Evolutionary conservation across 2,113 vertebrate species (phyloP), one percentile per base, ranked within the genome.

Genomic region (Ciconia boyciana): DNA sequence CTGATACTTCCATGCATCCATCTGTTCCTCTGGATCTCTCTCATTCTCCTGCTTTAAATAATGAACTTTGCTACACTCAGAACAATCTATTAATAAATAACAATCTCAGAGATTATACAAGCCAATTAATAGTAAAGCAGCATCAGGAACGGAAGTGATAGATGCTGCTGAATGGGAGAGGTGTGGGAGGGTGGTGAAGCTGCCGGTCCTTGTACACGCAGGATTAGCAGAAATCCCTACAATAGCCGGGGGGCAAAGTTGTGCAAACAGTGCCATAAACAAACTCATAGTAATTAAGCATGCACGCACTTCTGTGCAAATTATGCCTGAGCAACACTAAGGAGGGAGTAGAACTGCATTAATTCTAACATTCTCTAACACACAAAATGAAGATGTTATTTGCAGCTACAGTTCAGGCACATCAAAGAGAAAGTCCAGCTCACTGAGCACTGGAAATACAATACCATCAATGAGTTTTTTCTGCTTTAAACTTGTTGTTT

Each of bases 51-150:
- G 71, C 90, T 95, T 94, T 96, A 97, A 97, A 95, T 93, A 92
- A 98, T 95, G 81, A 96, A 95, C 95, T 96, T 58, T 87, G 91
- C 84, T 68, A 68, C 15, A 54, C 78, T 96, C 70, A 7, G 54
- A 95, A 93, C 88, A 77, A 94, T 94, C 96, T 98, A 95, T 96
- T 97, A 97, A 97, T 97, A 97, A 98, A 93, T 97, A 97, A 96
- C 80, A 86, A 94, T 95, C 90, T 68, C 55, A 3, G 95, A 87
- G 92, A 96, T 96, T 89, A 81, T 87, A 87, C n/a, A 22, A 80
- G 78, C 78, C 96, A 97, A 95, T 97, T 96, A 97, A 95, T 65
- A 95, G 95, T 57, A 64, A 52, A 66, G 92, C 15, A 9, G 78
- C 82, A 78, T 28, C 82, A 54, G 93, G 82, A 64, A 41, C 39